Evolutionary conservation across 2,888 invertebrate genomes (phyloP).

Genomic region (Matsumyia berberina): DNA sequence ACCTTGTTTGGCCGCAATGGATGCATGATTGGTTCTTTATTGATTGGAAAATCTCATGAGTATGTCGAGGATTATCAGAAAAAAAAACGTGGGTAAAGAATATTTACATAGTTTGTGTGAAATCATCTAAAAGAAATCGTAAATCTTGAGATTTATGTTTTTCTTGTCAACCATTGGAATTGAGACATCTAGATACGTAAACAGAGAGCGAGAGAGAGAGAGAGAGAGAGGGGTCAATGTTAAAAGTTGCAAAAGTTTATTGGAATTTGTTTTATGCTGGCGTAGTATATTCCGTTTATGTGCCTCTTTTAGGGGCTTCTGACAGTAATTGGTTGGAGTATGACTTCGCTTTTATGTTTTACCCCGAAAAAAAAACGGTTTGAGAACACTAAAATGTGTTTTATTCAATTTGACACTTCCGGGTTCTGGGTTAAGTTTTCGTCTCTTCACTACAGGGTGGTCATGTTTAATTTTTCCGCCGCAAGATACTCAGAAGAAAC

Average conservation of each 20-base stretch:
- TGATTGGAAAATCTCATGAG: constrained; percentile 49
- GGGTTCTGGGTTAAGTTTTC: neutral
- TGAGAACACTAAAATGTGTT: neutral
- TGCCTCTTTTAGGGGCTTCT: constrained; percentile 2
- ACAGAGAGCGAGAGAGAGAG: neutral
- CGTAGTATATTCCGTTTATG: neutral
- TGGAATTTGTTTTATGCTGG: constrained; percentile 9
- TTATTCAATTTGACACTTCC: constrained; percentile 23
- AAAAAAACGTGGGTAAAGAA: neutral
- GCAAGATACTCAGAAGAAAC: no score
- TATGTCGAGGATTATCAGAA: neutral
- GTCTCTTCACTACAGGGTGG: neutral
- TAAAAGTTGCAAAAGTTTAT: constrained; percentile 27
- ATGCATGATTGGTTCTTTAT: constrained; percentile 53
- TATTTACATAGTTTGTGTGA: constrained; percentile 17
- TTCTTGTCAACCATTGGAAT: no score
- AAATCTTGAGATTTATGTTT: constrained; percentile 19
- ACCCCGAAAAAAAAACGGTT: neutral
- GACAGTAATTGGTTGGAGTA: constrained; percentile 18
- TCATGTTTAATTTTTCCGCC: neutral
- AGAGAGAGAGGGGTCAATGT: neutral
- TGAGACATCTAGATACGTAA: no score
- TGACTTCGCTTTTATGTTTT: constrained; percentile 13
- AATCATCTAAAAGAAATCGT: constrained; percentile 27
- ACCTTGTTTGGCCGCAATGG: neutral